phyloP scores from a whole-genome alignment of 2,113 vertebrate species.

The Cynoglossus semilaevis region DNA sequence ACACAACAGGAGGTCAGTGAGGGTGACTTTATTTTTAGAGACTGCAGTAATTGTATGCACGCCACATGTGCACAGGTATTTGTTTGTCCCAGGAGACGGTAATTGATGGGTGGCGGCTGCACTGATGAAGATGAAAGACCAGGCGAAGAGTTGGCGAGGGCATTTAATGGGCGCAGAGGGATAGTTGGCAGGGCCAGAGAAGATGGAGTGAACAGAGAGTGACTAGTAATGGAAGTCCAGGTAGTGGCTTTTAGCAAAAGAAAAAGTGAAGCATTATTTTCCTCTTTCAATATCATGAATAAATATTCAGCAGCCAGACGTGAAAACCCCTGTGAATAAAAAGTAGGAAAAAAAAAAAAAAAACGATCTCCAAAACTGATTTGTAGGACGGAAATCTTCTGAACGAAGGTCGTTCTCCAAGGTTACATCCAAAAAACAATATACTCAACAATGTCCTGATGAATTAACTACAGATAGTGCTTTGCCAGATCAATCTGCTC shows the following conservation, averaged over 20 bases:
- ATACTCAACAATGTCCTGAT: constrained; percentile 13
- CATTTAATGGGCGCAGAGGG: constrained; percentile 28
- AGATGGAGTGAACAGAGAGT: constrained; percentile 15
- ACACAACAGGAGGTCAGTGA: constrained; percentile 55
- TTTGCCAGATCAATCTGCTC: constrained; percentile 8
- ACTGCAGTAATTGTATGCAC: constrained; percentile 68
- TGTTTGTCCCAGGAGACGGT: constrained; percentile 70
- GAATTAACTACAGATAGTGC: neutral
- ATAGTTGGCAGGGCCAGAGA: constrained; percentile 47
- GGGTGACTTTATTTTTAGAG: constrained; percentile 73
- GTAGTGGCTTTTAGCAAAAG: constrained; percentile 6
- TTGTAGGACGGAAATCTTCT: constrained; percentile 31
- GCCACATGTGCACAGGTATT: constrained; percentile 76
- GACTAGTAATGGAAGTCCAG: constrained; percentile 6
- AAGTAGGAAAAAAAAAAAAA: constrained; percentile 15
- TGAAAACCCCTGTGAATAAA: too few relatives aligned
- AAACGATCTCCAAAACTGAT: constrained; percentile 31
- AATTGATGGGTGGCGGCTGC: constrained; percentile 70
- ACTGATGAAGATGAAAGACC: constrained; percentile 56
- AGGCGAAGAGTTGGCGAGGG: constrained; percentile 27
- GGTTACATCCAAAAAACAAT: constrained; percentile 37
- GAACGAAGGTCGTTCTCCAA: constrained; percentile 47
- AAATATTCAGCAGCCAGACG: neutral
- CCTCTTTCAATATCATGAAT: neutral
- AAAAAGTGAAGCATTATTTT: constrained; percentile 1